Evolutionary conservation across 2,888 invertebrate species (phyloP).

Genomic region (Cyclophora albipunctata): DNA sequence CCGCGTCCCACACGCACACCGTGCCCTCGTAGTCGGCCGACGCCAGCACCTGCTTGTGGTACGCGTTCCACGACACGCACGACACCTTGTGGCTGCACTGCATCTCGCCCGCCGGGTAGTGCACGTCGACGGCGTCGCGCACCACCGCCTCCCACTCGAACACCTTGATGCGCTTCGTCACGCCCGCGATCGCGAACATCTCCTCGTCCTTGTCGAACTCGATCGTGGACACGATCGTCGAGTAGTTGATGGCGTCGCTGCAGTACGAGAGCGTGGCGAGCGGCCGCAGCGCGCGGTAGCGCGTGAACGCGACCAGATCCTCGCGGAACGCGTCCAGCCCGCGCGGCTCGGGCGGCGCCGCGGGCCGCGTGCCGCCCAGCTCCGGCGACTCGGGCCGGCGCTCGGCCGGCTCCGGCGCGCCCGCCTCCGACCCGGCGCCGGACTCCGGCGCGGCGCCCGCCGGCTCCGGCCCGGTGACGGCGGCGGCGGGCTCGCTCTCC

Average conservation of each 20-base stretch:
- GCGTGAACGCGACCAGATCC: conserved; percentile 89
- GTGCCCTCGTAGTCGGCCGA: conserved; percentile 96
- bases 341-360: conserved; percentile 15
- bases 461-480: conserved; percentile 23
- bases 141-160: conserved; percentile 92
- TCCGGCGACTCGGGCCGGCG: conserved; percentile 17
- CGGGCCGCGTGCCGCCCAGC: conserved; percentile 22
- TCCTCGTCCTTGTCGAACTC: conserved; percentile 98
- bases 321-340: conserved; percentile 87
- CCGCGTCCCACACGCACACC: conserved; percentile 94
- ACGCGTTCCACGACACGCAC: conserved; percentile 95
- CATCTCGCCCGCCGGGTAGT: conserved; percentile 95
- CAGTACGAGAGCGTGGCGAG: conserved; percentile 93
- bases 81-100: conserved; percentile 94
- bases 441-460: conserved; percentile 19
- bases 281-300: conserved; percentile 82
- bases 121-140: conserved; percentile 90
- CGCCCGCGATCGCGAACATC: conserved; percentile 96
- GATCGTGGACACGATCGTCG: conserved; percentile 91
- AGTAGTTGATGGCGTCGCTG: conserved; percentile 90
- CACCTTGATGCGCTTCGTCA: conserved; percentile 94
- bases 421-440: conserved; percentile 14
- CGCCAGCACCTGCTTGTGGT: conserved; percentile 87
- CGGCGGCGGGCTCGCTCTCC: conserved; percentile 33
- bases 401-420: conserved; percentile 32